Evolutionary conservation across 1,140 invertebrate species (phyloP).

Genomic region (Tetragnatha versicolor): DNA sequence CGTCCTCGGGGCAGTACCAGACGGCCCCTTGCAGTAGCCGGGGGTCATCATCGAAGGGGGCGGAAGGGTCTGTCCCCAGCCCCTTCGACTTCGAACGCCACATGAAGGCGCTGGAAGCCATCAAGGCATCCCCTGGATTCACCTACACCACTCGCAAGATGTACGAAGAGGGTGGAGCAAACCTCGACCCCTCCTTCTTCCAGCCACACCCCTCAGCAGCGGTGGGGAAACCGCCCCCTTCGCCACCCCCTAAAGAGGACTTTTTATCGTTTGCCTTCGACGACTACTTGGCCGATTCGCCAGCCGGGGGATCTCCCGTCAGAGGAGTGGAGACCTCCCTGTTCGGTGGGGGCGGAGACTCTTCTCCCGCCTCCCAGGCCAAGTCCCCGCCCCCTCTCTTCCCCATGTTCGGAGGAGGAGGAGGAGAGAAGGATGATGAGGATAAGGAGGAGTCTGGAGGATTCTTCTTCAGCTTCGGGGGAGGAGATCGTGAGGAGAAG

Average conservation of each 20-base stretch:
- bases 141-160: slow-evolving; percentile 15
- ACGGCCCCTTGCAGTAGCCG: too few relatives aligned
- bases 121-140: slow-evolving; percentile 8
- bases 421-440: background rate
- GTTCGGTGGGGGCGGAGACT: slow-evolving; percentile 15
- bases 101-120: slow-evolving; percentile 6
- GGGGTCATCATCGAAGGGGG: background rate
- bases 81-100: slow-evolving; percentile 40
- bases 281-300: slow-evolving; percentile 25
- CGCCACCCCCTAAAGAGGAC: background rate
- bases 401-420: background rate
- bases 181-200: background rate
- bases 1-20: too few relatives aligned
- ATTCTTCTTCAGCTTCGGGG: slow-evolving; percentile 25
- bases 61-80: background rate
- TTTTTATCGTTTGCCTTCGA: slow-evolving; percentile 25
- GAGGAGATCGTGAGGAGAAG: background rate
- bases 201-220: background rate
- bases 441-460: background rate
- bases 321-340: slow-evolving; percentile 29
- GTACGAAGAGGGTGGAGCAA: background rate
- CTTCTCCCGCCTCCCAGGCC: background rate
- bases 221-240: too few relatives aligned
- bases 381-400: slow-evolving; percentile 12
- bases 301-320: background rate